These are phyloP conservation scores for Sebastes oblongus DNA, from an alignment of 2,797 vertebrate species.

Conservation along the genomic window DNA sequence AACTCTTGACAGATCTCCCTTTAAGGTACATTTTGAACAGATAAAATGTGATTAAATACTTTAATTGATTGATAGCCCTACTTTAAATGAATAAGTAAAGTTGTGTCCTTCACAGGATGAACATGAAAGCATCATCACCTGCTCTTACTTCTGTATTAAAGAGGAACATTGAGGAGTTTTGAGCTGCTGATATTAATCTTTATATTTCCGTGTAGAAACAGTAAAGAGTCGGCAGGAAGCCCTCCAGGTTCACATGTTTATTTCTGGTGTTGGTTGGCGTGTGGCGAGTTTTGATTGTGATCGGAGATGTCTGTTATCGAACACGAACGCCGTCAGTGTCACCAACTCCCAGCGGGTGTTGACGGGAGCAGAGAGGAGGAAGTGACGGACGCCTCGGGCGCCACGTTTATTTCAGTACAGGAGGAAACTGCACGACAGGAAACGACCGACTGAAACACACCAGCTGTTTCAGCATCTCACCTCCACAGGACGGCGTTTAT, in stretches of 20 bases:
- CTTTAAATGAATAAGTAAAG: too few relatives aligned
- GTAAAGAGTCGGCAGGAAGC: not conserved
- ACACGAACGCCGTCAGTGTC: slow-evolving; percentile 17
- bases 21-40: too few relatives aligned
- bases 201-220: not conserved
- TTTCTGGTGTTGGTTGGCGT: not conserved
- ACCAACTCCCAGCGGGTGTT: not conserved
- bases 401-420: slow-evolving; percentile 46
- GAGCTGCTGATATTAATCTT: not conserved
- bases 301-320: slow-evolving; percentile 27
- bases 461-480: not conserved
- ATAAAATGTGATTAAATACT: too few relatives aligned
- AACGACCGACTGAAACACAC: not conserved
- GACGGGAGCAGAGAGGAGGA: not conserved
- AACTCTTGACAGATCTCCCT: too few relatives aligned
- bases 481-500: not conserved
- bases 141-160: not conserved
- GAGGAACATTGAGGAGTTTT: not conserved
- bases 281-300: slow-evolving; percentile 18
- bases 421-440: slow-evolving; percentile 40
- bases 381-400: slow-evolving; percentile 21
- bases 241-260: not conserved
- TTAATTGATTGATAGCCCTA: too few relatives aligned
- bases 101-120: too few relatives aligned
- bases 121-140: too few relatives aligned